Evolutionary conservation across 2,888 invertebrate genomes (phyloP), one percentile per base, ranked within the genome.

Genomic region (Ormyrus thymus): DNA sequence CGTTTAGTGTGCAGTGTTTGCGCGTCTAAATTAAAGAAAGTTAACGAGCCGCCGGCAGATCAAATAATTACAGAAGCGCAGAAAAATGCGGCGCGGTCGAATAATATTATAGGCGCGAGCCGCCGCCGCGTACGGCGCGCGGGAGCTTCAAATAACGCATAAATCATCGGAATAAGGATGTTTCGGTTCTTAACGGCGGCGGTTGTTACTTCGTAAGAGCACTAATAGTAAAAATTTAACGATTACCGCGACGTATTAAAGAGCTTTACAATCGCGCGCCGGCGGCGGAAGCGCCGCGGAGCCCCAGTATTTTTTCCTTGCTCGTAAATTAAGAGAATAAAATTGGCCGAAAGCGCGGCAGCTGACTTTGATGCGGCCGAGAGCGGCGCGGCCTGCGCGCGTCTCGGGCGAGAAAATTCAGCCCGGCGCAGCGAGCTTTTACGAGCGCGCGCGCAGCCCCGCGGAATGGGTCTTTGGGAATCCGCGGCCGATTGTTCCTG

Each of bases 101-200:
- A 53, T 53, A 62, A 53, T 51, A 29, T 29, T 51, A 62, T n/a
- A 13, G 51, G 7, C 29, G 29, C 4, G 29, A 29, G 29, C 29
- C 29, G 3, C n/a, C n/a, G n/a, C n/a, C 3, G 29, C 29, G 29
- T 29, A 29, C 29, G 29, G 29, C 29, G 1, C 29, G 29, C 29
- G 29, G 29, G 29, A 53, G 5, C 46, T 53, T 75, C 9, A 59
- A 53, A 46, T 13, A 11, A 48, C n/a, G 45, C 53, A 45, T 78
- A 68, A 78, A 68, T 78, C 72, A 78, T 71, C 53, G 61, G 68
- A 78, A 72, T 61, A 68, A 78, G 66, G 69, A 76, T 56, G 62
- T 56, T 56, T 62, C 56, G n/a, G n/a, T 50, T 55, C 29, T 29
- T 70, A 76, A 76, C 50, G 46, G 62, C 70, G 13, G 64, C 10